Evolutionary conservation across 2,888 invertebrate species (phyloP), one percentile per base, ranked within the genome.

Genomic region (Ditula angustiorana): DNA sequence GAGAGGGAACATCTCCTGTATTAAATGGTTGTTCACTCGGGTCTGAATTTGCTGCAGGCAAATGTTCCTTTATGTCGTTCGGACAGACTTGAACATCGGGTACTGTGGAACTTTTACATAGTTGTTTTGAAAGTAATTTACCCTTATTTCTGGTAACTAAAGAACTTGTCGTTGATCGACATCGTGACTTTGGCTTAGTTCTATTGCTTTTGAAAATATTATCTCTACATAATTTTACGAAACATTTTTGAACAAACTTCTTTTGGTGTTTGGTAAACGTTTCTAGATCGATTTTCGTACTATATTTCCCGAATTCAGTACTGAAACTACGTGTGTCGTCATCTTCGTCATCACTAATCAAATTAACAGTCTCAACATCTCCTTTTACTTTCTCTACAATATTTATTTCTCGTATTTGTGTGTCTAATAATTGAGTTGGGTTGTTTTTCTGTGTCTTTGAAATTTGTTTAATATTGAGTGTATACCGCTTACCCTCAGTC

Each of bases 301-400:
- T 78, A 71, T 75, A 86, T 37, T 74, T 78, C n/a, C 89, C 90
- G 73, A 77, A 87, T 73, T 90, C 83, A 1, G 90, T 90, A 52
- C 73, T 72, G 58, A 84, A 82, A 61, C 26, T 67, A 37, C 70
- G 67, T 5, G 35, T 52, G 19, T 66, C 35, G 13, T 77, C 79
- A 10, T 86, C 85, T 67, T 92, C 92, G 5, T 92, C 91, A 46
- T 92, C 92, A 68, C 90, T 92, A 7, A 91, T 74, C 63, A 92
- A 80, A 74, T 87, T 77, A 37, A 92, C 86, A 30, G 86, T 87
- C 67, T 90, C 90, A 41, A 81, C 61, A 24, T 35, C 4, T 66
- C 8, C 37, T 67, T 61, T 19, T 16, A 19, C 10, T 19, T 41
- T 41, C 19, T 41, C 41, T 41, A 41, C n/a, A 5, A 78, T 24